A percentile compares a stretch with the other conserved stretches of the same genome.
Evolutionary conservation across 2,113 vertebrate species (phyloP).

Genomic region (Sturnira hondurensis): DNA sequence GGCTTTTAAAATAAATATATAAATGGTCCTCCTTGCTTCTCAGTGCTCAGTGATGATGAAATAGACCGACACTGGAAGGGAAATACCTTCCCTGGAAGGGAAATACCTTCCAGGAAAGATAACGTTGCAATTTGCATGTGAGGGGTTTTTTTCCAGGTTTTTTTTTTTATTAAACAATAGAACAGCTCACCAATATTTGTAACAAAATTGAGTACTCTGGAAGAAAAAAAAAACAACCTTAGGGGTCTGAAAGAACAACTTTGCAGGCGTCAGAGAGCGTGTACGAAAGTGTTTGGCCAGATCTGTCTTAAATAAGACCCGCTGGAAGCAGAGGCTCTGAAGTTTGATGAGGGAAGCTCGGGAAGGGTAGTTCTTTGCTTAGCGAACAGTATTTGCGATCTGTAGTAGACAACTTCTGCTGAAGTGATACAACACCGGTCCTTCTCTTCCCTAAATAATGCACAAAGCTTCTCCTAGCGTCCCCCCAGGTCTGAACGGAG

Average conservation of each 20-base stretch:
- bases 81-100: background rate
- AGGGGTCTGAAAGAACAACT: background rate
- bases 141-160: background rate
- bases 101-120: background rate
- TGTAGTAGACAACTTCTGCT: background rate
- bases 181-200: background rate
- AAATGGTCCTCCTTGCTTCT: background rate
- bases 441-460: background rate
- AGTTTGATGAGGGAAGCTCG: slow-evolving; percentile 49
- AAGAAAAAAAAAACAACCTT: slow-evolving; percentile 30
- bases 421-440: background rate
- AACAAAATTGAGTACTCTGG: slow-evolving; percentile 34
- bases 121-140: background rate
- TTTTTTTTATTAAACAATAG: background rate
- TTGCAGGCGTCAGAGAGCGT: background rate
- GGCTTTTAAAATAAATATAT: slow-evolving; percentile 45
- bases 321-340: slow-evolving; percentile 67
- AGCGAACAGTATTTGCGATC: background rate
- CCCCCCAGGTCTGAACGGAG: slow-evolving; percentile 52
- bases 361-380: slow-evolving; percentile 56
- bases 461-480: background rate
- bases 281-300: slow-evolving; percentile 58
- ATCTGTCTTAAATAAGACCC: slow-evolving; percentile 71
- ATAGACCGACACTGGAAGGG: background rate
- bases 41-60: background rate